These are phyloP conservation scores for Aleiodes testaceus DNA, from an alignment of 2,888 invertebrate genomes.

Conservation along the genomic window DNA sequence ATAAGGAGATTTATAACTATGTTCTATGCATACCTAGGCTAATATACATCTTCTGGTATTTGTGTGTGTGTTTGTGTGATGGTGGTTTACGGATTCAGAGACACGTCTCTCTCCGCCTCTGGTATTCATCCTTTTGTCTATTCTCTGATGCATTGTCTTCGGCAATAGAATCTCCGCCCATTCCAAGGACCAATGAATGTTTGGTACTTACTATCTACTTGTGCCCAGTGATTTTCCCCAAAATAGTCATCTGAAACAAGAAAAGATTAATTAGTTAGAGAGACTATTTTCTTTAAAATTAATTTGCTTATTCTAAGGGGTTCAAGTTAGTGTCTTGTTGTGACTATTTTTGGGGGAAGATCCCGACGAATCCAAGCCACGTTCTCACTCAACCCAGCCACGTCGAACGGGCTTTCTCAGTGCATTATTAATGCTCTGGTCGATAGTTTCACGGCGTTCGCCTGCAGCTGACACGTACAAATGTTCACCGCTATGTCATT, in stretches of 20 bases:
- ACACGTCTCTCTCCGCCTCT: conserved; percentile 45
- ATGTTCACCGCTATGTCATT: conserved; percentile 68
- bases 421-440: conserved; percentile 69
- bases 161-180: conserved; percentile 39
- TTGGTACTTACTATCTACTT: conserved; percentile 19
- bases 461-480: conserved; percentile 69
- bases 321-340: too few relatives aligned
- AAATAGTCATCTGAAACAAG: conserved; percentile 41
- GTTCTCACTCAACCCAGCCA: conserved; percentile 48
- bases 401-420: conserved; percentile 59
- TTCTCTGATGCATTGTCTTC: conserved; percentile 59
- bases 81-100: conserved; percentile 39
- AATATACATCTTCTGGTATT: conserved; percentile 35
- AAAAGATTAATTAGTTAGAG: conserved; percentile 45
- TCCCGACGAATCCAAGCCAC: conserved; percentile 30
- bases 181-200: conserved; percentile 32
- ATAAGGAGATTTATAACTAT: conserved; percentile 23
- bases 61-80: conserved; percentile 31
- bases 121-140: conserved; percentile 62
- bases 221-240: neutral
- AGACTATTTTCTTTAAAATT: too few relatives aligned
- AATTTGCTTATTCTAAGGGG: too few relatives aligned
- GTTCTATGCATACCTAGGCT: conserved; percentile 14
- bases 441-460: conserved; percentile 67
- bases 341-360: too few relatives aligned